phyloP scores from a whole-genome alignment of 2,888 invertebrate genomes.

The Ceraclea dissimilis region DNA sequence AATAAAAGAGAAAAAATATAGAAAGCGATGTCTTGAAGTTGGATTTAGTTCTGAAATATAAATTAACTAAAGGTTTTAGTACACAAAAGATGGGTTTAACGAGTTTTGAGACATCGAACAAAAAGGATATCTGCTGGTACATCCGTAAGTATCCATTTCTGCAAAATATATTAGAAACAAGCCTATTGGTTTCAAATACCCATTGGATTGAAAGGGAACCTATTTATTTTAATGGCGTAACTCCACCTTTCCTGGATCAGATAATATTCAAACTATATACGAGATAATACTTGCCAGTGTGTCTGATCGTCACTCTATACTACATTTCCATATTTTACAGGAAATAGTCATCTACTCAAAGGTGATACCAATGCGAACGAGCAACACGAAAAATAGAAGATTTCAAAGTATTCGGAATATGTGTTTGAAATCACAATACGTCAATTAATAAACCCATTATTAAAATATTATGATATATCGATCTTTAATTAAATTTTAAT shows the following conservation, averaged over 20 bases:
- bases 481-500: no score
- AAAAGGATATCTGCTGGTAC: background rate
- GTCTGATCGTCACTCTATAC: background rate
- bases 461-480: no score
- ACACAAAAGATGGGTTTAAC: background rate
- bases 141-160: background rate
- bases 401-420: no score
- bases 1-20: no score
- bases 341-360: background rate
- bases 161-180: background rate
- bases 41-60: background rate
- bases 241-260: slow-evolving; percentile 22
- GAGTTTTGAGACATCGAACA: background rate
- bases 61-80: background rate
- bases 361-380: background rate
- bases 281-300: background rate
- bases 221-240: slow-evolving; percentile 18
- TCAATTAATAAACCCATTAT: no score
- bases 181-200: slow-evolving; percentile 4
- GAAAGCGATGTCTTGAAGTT: no score
- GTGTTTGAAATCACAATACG: no score
- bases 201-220: slow-evolving; percentile 8
- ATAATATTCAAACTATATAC: slow-evolving; percentile 5
- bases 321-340: background rate
- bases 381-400: no score